Base-by-base conservation (phyloP, 1,140 invertebrate species). In the Drosophila biarmipes region DNA sequence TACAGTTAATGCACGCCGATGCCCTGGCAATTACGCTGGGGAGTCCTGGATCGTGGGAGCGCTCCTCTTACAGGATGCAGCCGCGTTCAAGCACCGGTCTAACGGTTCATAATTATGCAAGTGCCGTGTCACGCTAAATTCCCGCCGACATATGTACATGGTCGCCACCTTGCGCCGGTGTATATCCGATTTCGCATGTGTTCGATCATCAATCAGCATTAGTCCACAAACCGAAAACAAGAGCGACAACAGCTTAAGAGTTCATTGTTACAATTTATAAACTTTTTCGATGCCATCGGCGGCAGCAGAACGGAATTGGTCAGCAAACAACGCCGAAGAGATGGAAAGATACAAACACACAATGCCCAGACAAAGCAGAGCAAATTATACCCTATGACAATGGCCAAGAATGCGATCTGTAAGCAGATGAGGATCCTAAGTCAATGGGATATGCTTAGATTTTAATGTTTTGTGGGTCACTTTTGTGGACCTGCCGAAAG, bases 171-270 rank as follows among this genome's bases (percentile, higher is more conserved):
- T 24, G 24, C 5, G 5, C 34, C 38, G 6, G 2, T 52, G n/a
- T 51, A 73, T 68, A 85, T 80, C 73, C 55, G 62, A 80, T 80
- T 80, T 86, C 80, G 77, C 71, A 55, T 67, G 52, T 73, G 64
- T 57, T 59, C 71, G 34, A 61, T 81, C 76, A 86, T 86, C 82
- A 86, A 86, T 86, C 82, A 86, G 82, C 75, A 86, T 86, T 86
- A 87, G 82, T 89, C 81, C 64, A 68, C 48, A 67, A 81, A 57
- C 57, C 45, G 63, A 67, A 72, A 80, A 89, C 84, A 87, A 87
- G 84, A 87, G 84, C 84, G 84, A 73, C 84, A 86, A 89, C 84
- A 89, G 84, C 84, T 89, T 84, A 89, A 84, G 85, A 89, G 84
- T 89, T 89, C 84, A 89, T 89, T 89, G 84, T 89, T 89, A 89